Percentiles rank a stretch among this genome's conserved stretches.
Evolutionary conservation across 2,113 vertebrate species (phyloP).

Genomic region (Archocentrus centrarchus): DNA sequence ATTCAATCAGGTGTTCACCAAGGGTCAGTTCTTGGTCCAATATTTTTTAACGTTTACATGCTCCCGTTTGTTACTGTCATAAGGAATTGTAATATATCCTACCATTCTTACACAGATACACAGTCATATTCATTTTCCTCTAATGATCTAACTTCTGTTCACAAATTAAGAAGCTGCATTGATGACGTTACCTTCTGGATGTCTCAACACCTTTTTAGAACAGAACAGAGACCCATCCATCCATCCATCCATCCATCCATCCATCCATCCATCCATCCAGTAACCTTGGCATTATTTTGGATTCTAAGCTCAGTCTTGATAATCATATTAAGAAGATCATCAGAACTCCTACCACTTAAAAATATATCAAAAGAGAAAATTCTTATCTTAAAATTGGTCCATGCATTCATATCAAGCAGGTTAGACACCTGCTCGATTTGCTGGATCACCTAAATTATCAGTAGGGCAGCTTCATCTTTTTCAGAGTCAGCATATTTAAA

Average conservation of each 20-base stretch:
- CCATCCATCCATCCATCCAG: too few species aligned
- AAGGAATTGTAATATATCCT: background rate
- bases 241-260: too few species aligned
- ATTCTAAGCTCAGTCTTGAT: background rate
- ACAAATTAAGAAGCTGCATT: background rate
- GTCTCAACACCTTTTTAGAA: background rate
- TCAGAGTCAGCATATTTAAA: too few species aligned
- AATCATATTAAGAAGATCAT: background rate
- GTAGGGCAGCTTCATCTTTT: too few species aligned
- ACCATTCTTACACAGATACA: background rate
- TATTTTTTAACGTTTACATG: background rate
- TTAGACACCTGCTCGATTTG: too few species aligned
- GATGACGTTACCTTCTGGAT: background rate
- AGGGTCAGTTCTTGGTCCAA: background rate
- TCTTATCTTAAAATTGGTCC: too few species aligned
- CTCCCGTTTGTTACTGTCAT: background rate
- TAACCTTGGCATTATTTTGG: background rate
- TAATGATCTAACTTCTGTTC: background rate
- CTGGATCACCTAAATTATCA: too few species aligned
- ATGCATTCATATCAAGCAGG: too few species aligned
- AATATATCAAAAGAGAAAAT: too few species aligned
- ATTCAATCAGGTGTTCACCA: background rate
- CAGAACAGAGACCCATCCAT: background rate
- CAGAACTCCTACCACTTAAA: too few species aligned
- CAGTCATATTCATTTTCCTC: too few species aligned